Evolutionary conservation across 64 coral and sea anemone species (phyloP).

Genomic region (Stichodactyla helianthus): DNA sequence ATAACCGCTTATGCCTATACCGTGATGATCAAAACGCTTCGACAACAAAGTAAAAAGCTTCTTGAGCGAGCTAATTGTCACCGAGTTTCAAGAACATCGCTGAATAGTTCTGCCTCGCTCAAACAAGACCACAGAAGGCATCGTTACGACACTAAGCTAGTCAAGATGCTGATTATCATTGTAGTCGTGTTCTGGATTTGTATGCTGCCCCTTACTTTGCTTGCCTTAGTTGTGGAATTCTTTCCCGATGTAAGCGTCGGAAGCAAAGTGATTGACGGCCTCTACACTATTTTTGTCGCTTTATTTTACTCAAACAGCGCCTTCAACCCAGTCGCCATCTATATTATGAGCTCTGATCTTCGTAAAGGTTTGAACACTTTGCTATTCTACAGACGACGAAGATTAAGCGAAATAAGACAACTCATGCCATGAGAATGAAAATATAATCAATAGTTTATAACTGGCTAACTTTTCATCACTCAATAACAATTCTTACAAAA

Average conservation of each 20-base stretch:
- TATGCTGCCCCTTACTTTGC: slow-evolving; percentile 72
- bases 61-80: slow-evolving; percentile 14
- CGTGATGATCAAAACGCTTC: slow-evolving; percentile 51
- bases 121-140: slow-evolving; percentile 45
- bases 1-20: slow-evolving; percentile 67
- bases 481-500: not conserved
- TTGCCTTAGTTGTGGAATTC: slow-evolving; percentile 76
- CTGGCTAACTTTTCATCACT: not conserved
- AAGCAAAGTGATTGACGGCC: slow-evolving; percentile 24
- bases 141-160: slow-evolving; percentile 43
- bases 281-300: slow-evolving; percentile 49
- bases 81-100: not conserved
- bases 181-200: slow-evolving; percentile 78
- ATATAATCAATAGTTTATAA: not conserved
- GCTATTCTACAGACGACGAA: not conserved
- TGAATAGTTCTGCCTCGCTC: slow-evolving; percentile 18
- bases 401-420: not conserved
- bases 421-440: not conserved
- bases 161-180: slow-evolving; percentile 85
- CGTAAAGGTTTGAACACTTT: slow-evolving; percentile 40
- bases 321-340: slow-evolving; percentile 88
- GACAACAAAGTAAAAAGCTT: slow-evolving; percentile 57
- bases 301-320: slow-evolving; percentile 85
- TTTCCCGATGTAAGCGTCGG: slow-evolving; percentile 26
- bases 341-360: slow-evolving; percentile 80